These are phyloP conservation scores for Rhagonycha fulva DNA, from an alignment of 2,888 invertebrate genomes.

Conservation along the genomic window DNA sequence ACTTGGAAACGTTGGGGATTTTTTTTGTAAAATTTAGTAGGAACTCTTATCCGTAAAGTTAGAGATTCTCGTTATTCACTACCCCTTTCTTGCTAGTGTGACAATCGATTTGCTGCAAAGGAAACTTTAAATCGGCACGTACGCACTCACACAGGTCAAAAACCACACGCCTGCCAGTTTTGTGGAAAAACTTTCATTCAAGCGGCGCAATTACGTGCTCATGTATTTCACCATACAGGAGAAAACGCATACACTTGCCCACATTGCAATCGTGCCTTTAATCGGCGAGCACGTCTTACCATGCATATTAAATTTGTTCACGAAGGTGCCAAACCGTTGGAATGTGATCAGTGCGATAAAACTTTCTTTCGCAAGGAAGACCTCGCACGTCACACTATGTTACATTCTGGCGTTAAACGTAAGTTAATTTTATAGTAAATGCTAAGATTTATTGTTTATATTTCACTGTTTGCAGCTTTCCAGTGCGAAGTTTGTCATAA, in stretches of 20 bases:
- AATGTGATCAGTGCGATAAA: conserved; percentile 62
- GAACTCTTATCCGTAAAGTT: not conserved
- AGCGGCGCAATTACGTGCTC: conserved; percentile 76
- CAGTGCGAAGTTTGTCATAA: conserved; percentile 62
- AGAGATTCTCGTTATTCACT: not conserved
- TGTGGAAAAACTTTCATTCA: conserved; percentile 84
- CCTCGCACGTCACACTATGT: conserved; percentile 61
- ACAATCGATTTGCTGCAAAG: conserved; percentile 77
- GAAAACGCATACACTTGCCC: conserved; percentile 71
- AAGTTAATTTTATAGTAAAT: conserved; percentile 38
- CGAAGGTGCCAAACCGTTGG: conserved; percentile 64
- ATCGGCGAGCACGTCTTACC: conserved; percentile 55
- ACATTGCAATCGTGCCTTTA: conserved; percentile 58
- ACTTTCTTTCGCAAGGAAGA: conserved; percentile 67
- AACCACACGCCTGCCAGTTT: conserved; percentile 65
- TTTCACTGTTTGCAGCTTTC: conserved; percentile 44
- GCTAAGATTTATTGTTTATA: not conserved
- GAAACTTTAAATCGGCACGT: conserved; percentile 65
- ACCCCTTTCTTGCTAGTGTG: conserved; percentile 63
- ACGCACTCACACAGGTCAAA: conserved; percentile 61
- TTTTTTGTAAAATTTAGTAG: no score
- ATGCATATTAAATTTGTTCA: conserved; percentile 67
- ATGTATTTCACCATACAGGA: conserved; percentile 76
- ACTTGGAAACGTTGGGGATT: no score
- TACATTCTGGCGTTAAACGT: conserved; percentile 66